These are phyloP conservation scores for Nibea coibor DNA, from an alignment of 2,113 vertebrate genomes.

Conservation along the genomic window DNA sequence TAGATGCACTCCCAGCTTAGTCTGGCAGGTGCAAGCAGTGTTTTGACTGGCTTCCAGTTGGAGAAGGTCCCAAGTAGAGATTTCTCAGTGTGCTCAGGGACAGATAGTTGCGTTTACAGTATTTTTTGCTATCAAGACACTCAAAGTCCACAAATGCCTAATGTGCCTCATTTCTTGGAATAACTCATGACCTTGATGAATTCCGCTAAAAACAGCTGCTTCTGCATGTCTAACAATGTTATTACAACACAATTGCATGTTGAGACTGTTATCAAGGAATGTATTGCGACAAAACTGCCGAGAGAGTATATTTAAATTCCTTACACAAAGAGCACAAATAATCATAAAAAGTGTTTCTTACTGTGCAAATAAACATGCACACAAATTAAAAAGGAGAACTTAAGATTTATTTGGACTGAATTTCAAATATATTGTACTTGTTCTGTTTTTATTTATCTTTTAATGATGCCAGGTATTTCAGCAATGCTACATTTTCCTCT, in stretches of 20 bases:
- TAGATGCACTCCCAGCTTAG: slow-evolving; percentile 30
- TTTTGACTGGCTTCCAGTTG: slow-evolving; percentile 70
- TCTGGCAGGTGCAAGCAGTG: slow-evolving; percentile 54
- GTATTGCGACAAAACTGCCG: not conserved
- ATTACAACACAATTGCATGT: slow-evolving; percentile 15
- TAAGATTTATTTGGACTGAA: not conserved
- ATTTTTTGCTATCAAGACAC: slow-evolving; percentile 34
- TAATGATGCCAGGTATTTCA: not conserved
- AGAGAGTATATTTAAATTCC: too few species aligned
- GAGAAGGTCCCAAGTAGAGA: slow-evolving; percentile 54
- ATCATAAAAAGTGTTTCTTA: not conserved
- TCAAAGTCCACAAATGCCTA: slow-evolving; percentile 37
- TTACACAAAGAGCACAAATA: not conserved
- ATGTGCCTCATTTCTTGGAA: slow-evolving; percentile 21
- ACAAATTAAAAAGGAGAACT: not conserved
- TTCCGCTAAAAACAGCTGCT: slow-evolving; percentile 7
- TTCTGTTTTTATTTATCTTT: not conserved
- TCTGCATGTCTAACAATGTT: slow-evolving; percentile 34
- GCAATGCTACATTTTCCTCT: not conserved
- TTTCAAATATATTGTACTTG: not conserved
- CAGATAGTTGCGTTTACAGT: slow-evolving; percentile 59
- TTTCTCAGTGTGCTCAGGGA: slow-evolving; percentile 45
- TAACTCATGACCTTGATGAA: slow-evolving; percentile 3
- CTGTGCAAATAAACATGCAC: not conserved
- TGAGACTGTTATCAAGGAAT: not conserved